Conservation (phyloP, 2,888 invertebrate species). For the Keiferia lycopersicella region DNA sequence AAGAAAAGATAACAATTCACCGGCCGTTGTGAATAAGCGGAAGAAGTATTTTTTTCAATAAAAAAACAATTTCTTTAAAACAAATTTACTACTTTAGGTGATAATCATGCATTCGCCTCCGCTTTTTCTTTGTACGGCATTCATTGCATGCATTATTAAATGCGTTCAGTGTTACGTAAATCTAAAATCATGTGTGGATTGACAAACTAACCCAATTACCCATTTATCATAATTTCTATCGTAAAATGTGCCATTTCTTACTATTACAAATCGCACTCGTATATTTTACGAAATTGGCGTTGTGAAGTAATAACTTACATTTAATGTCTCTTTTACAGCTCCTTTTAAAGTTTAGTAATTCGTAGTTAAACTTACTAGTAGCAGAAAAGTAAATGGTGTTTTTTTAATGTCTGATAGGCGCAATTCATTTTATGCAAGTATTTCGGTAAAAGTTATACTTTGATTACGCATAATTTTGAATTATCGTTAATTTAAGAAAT, state of each 20-base stretch:
- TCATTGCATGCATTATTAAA: slow-evolving; percentile 34
- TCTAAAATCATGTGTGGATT: slow-evolving; percentile 41
- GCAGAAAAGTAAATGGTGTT: no score
- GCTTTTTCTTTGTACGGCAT: not conserved
- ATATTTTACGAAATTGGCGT: slow-evolving; percentile 1
- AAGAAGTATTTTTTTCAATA: no score
- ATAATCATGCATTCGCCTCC: not conserved
- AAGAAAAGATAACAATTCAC: no score
- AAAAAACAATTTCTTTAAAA: no score
- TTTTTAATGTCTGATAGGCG: no score
- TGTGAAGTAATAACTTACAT: not conserved
- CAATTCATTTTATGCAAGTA: no score
- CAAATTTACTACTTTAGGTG: not conserved
- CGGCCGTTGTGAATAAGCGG: no score
- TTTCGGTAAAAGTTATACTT: no score
- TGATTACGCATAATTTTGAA: no score
- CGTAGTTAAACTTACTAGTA: not conserved
- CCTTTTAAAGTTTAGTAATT: not conserved
- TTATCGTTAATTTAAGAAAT: no score
- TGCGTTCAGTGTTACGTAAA: slow-evolving; percentile 48
- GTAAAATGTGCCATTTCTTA: slow-evolving; percentile 8
- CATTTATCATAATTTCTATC: slow-evolving; percentile 20
- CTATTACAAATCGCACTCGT: slow-evolving; percentile 6
- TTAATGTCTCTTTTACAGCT: slow-evolving; percentile 1
- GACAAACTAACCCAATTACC: slow-evolving; percentile 50